Percentiles rank a stretch among this genome's conserved stretches.
phyloP scores from a whole-genome alignment of 2,797 vertebrate species.

The Percopsis omiscomaycus region DNA sequence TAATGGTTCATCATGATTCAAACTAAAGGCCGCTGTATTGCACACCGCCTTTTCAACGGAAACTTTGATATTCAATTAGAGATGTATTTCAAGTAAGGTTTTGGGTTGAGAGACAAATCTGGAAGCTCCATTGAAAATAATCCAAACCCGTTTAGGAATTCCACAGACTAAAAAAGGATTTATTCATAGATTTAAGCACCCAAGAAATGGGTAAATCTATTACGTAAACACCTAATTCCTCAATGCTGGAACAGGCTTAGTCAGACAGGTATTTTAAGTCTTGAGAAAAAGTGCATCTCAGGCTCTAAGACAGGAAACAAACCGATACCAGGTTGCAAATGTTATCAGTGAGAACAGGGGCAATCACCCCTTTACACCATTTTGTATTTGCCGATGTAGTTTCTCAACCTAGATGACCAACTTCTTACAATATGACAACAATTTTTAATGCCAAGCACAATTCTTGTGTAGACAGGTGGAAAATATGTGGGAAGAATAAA shows the following conservation, averaged over 20 bases:
- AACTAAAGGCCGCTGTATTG: constrained; percentile 21
- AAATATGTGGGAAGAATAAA: background rate
- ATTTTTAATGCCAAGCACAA: background rate
- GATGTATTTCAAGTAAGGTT: constrained; percentile 8
- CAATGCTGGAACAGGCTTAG: constrained; percentile 52
- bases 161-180: constrained; percentile 15
- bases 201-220: constrained; percentile 63
- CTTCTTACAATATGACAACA: background rate
- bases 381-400: background rate
- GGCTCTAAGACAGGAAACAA: constrained; percentile 12
- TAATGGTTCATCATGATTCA: constrained; percentile 9
- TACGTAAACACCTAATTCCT: constrained; percentile 66
- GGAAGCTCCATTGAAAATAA: too few relatives aligned
- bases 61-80: constrained; percentile 23
- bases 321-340: background rate
- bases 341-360: background rate
- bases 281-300: constrained; percentile 33
- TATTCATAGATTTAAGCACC: constrained; percentile 50
- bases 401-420: constrained; percentile 1
- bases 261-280: constrained; percentile 60
- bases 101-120: background rate
- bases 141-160: background rate
- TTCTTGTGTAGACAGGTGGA: background rate
- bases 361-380: background rate
- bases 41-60: constrained; percentile 9